Conservation (phyloP, 2,888 invertebrate genomes). For the Spicauda simplicius region DNA sequence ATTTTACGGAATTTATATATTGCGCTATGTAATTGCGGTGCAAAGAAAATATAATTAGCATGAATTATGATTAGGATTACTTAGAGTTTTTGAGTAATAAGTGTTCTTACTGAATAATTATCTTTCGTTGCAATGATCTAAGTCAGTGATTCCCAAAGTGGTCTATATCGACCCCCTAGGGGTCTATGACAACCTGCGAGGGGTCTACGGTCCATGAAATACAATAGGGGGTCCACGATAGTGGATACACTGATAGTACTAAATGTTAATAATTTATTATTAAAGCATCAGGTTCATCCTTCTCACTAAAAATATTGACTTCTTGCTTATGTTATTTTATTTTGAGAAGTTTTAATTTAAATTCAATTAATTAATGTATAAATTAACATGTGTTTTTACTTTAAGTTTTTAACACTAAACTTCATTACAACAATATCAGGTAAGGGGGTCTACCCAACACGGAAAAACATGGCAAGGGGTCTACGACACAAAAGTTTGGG, state of each 20-base stretch:
- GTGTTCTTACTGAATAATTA: no score
- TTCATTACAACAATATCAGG: constrained; percentile 41
- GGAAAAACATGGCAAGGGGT: no score
- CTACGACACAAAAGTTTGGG: constrained; percentile 12
- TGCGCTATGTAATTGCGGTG: no score
- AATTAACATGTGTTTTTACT: constrained; percentile 11
- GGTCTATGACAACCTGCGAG: no score
- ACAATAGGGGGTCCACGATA: constrained; percentile 23
- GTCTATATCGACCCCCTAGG: not conserved
- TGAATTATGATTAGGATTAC: no score
- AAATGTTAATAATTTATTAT: constrained; percentile 21
- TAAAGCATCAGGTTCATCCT: constrained; percentile 7
- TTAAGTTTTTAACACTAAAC: constrained; percentile 31
- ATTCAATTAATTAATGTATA: constrained; percentile 19
- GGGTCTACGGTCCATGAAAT: no score
- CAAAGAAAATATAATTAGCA: no score
- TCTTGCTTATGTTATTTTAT: constrained; percentile 13
- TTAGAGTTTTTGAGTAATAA: no score
- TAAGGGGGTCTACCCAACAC: no score
- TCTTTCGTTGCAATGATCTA: no score
- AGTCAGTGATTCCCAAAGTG: not conserved
- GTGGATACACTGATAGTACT: constrained; percentile 38
- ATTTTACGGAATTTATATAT: no score
- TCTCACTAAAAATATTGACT: constrained; percentile 14
- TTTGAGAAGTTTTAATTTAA: constrained; percentile 22